Percentiles rank a stretch among this genome's conserved stretches.
phyloP scores from a whole-genome alignment of 1,140 invertebrate species.

The Zaprionus africanus region DNA sequence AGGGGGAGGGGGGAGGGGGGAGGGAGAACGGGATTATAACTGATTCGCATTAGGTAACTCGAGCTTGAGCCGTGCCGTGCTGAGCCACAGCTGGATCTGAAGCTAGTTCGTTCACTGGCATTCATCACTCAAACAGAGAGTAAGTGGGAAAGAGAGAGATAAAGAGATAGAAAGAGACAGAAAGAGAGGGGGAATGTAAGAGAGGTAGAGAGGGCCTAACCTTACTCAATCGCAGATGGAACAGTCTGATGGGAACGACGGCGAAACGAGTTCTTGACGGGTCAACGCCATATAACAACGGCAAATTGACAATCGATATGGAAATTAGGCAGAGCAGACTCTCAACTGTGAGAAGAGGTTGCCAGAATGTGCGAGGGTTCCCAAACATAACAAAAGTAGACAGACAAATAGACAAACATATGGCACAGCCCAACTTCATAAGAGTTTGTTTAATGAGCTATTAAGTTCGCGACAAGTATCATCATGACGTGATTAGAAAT shows the following conservation, averaged over 20 bases:
- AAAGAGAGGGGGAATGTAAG: neutral
- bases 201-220: conserved; percentile 45
- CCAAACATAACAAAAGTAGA: conserved; percentile 2
- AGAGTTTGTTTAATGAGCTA: conserved; percentile 46
- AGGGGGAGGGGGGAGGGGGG: neutral
- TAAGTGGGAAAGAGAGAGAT: conserved; percentile 13
- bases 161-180: neutral
- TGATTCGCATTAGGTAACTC: conserved; percentile 58
- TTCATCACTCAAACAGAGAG: conserved; percentile 55
- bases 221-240: conserved; percentile 69
- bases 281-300: conserved; percentile 70
- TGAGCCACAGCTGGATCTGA: conserved; percentile 17
- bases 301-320: conserved; percentile 70
- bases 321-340: conserved; percentile 53
- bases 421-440: conserved; percentile 30
- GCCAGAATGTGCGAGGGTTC: conserved; percentile 18
- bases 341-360: conserved; percentile 22
- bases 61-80: conserved; percentile 38
- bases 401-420: neutral
- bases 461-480: conserved; percentile 32
- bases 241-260: conserved; percentile 42
- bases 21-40: conserved; percentile 1
- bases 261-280: conserved; percentile 62
- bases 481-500: conserved; percentile 25
- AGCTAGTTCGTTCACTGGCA: conserved; percentile 64